Base-by-base conservation (phyloP, 1,140 invertebrate genomes). In the Radopholus similis region DNA sequence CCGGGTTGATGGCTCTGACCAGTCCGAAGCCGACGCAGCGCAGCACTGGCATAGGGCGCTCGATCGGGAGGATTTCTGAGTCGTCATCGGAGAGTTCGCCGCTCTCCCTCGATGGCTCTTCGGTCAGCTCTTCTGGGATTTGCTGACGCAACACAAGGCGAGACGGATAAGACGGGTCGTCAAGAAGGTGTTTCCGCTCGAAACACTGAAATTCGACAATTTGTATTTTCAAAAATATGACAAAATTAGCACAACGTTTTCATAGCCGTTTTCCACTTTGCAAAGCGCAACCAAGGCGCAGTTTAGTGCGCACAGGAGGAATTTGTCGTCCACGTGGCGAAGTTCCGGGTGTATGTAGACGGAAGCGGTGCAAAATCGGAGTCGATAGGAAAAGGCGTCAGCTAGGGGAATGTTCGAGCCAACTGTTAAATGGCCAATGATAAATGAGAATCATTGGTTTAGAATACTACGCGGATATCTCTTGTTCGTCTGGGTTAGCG, bases 301-400 rank as follows among this genome's bases (percentile, higher is more conserved):
- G 38, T 70, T 70, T 4, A 70, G 53, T 23, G 54, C 69, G 38
- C 44, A 55, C 3, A 70, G 53, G 3, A 70, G 51, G 18, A 72
- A 38, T 21, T 47, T 73, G 44, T 70, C 68, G 5, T 51, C 70
- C 26, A 73, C 35, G 49, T 57, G 57, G 4, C 34, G 21, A 9
- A 70, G 18, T 32, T 70, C 68, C 18, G 53, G 68, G 34, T 70
- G 68, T 32, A 73, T 55, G 53, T 70, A 70, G 26, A 70, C 23
- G 23, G 68, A 57, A 18, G 70, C 38, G 13, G 69, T 40, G 37
- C 66, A 26, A 30, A 70, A 70, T 13, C 35, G 49, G 9, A 70
- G 53, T 5, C 68, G 37, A 63, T 71, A 70, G 13, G 68, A 21
- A 11, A 59, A 42, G 28, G 51, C 26, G 15, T 70, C 51, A 18